Evolutionary conservation across 2,797 vertebrate species (phyloP), one percentile per base, ranked within the genome.

Genomic region (Tenualosa thibaudeaui): DNA sequence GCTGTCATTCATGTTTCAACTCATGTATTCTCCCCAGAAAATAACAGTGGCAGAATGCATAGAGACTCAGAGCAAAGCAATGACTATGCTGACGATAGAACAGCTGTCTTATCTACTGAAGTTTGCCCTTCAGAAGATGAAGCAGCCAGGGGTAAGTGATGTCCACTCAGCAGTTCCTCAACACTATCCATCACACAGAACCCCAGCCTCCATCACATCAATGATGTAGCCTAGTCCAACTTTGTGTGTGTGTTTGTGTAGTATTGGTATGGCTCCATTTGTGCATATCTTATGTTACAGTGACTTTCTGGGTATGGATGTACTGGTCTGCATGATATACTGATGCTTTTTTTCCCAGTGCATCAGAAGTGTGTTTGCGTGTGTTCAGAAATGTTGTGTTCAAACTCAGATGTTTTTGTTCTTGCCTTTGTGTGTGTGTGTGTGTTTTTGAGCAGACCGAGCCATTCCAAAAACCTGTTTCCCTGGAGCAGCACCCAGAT

Each of bases 61-160:
- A 93, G 97, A 99, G 96, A 99, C 98, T 49, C 98, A 99, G 95
- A 99, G 98, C 93, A 99, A 98, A 94, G 98, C 98, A 89, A 99
- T 99, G 98, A 98, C 97, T 56, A 99, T 99, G 98, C 95, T 99
- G 89, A 98, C 97, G 88, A 97, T 97, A 82, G 97, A 99, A 92
- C 98, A 99, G 91, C 95, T 99, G 88, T 99, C 98, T 13, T 99
- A 98, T 94, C 95, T 99, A 94, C 97, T 99, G 89, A 99, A 99
- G 96, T 99, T 98, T 93, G 98, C 98, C 93, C 97, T 99, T 92
- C 98, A 99, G 95, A 99, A 99, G 95, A 99, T 99, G 96, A 99
- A 99, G 92, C 98, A 99, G 90, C 98, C 98, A 81, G 98, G 98
- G 96, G 98, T 99, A 96, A 97, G 97, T 89, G 54, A 17, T 43